Conservation (phyloP, 2,888 invertebrate species). For the Tetanocera ferruginea region DNA sequence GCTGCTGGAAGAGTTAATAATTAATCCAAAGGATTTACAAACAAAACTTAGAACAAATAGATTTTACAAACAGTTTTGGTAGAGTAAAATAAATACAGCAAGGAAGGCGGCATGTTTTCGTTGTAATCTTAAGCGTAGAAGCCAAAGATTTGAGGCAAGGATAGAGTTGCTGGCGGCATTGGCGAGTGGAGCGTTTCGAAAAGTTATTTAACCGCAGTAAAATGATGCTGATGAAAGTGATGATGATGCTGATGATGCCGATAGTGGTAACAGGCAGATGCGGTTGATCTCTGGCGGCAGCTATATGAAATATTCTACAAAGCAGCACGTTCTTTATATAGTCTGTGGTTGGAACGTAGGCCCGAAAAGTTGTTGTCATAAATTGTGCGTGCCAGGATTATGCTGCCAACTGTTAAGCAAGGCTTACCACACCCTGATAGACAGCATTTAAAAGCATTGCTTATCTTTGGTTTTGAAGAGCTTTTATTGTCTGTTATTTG, state of each 20-base stretch:
- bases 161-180: background rate
- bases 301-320: too few species aligned
- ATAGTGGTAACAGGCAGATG: background rate
- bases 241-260: background rate
- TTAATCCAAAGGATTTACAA: slow-evolving; percentile 62
- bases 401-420: too few species aligned
- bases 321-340: too few species aligned
- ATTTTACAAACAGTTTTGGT: background rate
- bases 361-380: background rate
- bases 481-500: too few species aligned
- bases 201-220: slow-evolving; percentile 43
- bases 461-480: too few species aligned
- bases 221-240: slow-evolving; percentile 18
- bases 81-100: background rate
- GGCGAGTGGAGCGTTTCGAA: slow-evolving; percentile 16
- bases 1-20: slow-evolving; percentile 56
- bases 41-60: slow-evolving; percentile 54
- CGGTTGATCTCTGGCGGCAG: background rate
- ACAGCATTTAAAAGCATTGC: too few species aligned
- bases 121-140: background rate
- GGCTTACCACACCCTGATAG: too few species aligned
- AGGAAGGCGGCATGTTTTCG: background rate
- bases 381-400: background rate
- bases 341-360: too few species aligned
- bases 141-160: background rate